These are phyloP conservation scores for Chaunax sp. DNA, from an alignment of 2,797 vertebrate species.

Conservation along the genomic window DNA sequence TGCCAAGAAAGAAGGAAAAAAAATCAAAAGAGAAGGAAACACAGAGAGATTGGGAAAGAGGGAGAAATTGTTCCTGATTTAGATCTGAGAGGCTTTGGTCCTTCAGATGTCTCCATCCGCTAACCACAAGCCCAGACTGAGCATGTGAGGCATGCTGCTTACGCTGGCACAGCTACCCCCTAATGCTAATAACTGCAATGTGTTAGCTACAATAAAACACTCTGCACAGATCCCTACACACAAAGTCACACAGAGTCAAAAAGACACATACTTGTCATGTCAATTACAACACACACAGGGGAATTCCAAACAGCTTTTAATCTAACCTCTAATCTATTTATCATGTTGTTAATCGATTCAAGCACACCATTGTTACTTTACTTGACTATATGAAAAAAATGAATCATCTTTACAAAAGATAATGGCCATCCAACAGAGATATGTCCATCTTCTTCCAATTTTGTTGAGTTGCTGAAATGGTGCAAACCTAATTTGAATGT, in stretches of 20 bases:
- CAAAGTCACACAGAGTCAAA: slow-evolving; percentile 20
- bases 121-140: slow-evolving; percentile 82
- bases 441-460: slow-evolving; percentile 14
- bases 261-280: slow-evolving; percentile 12
- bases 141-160: slow-evolving; percentile 83
- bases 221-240: slow-evolving; percentile 53
- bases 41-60: slow-evolving; percentile 57
- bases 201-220: slow-evolving; percentile 80
- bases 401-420: not conserved
- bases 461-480: slow-evolving; percentile 31
- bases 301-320: slow-evolving; percentile 50
- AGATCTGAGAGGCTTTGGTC: slow-evolving; percentile 83
- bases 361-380: not conserved
- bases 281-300: slow-evolving; percentile 15
- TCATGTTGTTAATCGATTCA: slow-evolving; percentile 1
- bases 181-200: slow-evolving; percentile 85
- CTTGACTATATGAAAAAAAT: slow-evolving; percentile 1
- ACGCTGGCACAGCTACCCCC: slow-evolving; percentile 77
- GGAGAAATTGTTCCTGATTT: slow-evolving; percentile 80
- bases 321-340: slow-evolving; percentile 26
- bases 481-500: slow-evolving; percentile 25
- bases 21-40: slow-evolving; percentile 46
- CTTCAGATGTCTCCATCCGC: slow-evolving; percentile 86
- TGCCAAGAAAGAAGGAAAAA: not conserved
- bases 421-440: too few species aligned